Evolutionary conservation across 2,797 vertebrate species (phyloP).

Genomic region (Tadarida brasiliensis): DNA sequence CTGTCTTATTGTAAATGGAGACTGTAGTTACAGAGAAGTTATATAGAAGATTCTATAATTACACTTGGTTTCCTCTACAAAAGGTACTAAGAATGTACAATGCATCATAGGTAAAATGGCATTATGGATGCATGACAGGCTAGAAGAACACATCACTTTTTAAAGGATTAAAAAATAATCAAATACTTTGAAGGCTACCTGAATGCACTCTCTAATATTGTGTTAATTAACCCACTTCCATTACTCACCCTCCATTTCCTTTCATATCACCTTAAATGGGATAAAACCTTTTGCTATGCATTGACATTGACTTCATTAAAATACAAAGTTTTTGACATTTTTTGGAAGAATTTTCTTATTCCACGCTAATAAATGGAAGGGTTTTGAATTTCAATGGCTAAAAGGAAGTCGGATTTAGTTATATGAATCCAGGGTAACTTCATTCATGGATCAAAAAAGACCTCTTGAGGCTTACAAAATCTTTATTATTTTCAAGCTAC

Average conservation of each 20-base stretch:
- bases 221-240: neutral
- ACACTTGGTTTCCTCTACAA: neutral
- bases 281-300: conserved; percentile 77
- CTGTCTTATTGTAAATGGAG: neutral
- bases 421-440: conserved; percentile 87
- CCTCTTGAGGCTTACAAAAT: conserved; percentile 87
- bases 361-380: conserved; percentile 85
- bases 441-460: conserved; percentile 89
- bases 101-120: neutral
- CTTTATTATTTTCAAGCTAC: conserved; percentile 89
- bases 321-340: conserved; percentile 84
- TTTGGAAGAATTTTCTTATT: conserved; percentile 82
- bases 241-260: neutral
- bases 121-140: neutral
- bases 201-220: neutral
- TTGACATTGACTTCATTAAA: conserved; percentile 80
- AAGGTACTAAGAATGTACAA: neutral
- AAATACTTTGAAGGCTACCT: neutral
- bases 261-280: conserved; percentile 64
- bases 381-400: conserved; percentile 82
- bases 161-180: conserved; percentile 8
- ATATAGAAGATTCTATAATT: neutral
- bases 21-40: neutral
- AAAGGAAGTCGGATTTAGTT: conserved; percentile 81
- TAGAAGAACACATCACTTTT: neutral